A percentile compares a stretch with the other conserved stretches of the same genome.
phyloP scores from a whole-genome alignment of 2,797 vertebrate species.

The Sebastes reedi region DNA sequence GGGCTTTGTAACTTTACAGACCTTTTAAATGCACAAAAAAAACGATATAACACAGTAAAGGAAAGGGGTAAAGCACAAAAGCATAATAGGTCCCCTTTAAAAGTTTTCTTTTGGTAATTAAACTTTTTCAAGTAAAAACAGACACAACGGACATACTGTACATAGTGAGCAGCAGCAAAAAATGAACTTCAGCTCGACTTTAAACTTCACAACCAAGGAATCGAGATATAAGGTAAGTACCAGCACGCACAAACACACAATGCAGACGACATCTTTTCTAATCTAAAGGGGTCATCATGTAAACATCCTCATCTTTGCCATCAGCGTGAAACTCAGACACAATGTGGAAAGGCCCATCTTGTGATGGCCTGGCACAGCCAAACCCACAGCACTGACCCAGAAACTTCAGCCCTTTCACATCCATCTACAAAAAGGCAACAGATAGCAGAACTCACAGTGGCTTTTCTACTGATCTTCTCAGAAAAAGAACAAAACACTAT shows the following conservation, averaged over 20 bases:
- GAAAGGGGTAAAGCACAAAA: too few species aligned
- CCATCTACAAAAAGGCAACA: slow-evolving; percentile 16
- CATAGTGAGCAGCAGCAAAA: not conserved
- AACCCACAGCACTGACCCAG: slow-evolving; percentile 45
- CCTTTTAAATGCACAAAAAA: too few species aligned
- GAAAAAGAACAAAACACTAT: not conserved
- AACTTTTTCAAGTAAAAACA: not conserved
- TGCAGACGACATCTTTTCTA: slow-evolving; percentile 27
- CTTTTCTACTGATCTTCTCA: slow-evolving; percentile 8
- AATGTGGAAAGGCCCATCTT: slow-evolving; percentile 29
- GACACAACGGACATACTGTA: not conserved
- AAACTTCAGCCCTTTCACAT: slow-evolving; percentile 28
- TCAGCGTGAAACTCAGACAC: slow-evolving; percentile 36
- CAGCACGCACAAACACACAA: slow-evolving; percentile 5
- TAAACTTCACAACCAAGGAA: not conserved
- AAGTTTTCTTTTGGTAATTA: not conserved
- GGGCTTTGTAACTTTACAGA: too few species aligned
- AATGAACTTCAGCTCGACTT: not conserved
- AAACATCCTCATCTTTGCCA: slow-evolving; percentile 34
- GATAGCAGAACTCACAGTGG: slow-evolving; percentile 8
- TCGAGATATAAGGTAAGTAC: not conserved
- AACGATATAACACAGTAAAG: too few species aligned
- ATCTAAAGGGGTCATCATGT: slow-evolving; percentile 81
- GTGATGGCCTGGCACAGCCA: not conserved
- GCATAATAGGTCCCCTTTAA: too few species aligned